Conservation (phyloP, 2,797 vertebrate species). For the Prunella strophiata region DNA sequence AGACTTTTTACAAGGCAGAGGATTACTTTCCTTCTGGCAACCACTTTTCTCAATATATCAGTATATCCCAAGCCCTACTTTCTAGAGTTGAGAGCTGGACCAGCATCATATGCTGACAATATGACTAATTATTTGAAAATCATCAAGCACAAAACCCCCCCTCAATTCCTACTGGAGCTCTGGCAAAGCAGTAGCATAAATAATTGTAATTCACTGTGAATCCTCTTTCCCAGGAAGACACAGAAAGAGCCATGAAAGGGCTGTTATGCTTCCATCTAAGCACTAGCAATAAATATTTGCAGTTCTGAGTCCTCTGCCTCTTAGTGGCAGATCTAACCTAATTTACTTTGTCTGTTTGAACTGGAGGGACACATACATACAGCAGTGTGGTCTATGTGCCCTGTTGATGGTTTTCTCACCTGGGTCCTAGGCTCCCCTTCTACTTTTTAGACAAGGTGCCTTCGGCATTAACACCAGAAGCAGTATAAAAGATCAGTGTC, state of each 20-base stretch:
- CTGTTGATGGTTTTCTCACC: not conserved
- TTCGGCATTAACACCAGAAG: not conserved
- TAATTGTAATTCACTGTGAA: not conserved
- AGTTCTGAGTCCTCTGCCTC: not conserved
- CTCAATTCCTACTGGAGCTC: not conserved
- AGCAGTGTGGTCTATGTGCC: not conserved
- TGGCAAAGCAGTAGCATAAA: not conserved
- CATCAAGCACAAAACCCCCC: not conserved
- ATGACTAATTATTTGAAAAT: fast-evolving
- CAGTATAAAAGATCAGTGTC: not conserved
- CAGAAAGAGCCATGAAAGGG: not conserved
- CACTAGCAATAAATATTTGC: not conserved
- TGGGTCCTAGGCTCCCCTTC: not conserved
- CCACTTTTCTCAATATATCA: not conserved
- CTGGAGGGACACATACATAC: not conserved
- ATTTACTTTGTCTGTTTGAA: not conserved
- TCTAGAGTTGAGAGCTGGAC: not conserved
- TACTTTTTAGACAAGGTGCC: not conserved
- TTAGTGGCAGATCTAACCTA: not conserved
- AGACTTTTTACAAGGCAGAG: not conserved
- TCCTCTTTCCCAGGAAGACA: not conserved
- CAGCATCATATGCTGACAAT: not conserved
- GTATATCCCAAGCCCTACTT: not conserved
- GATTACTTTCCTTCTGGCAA: not conserved
- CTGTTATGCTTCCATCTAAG: not conserved